Percentiles rank a stretch among this genome's conserved stretches.
Conservation (phyloP, 2,888 invertebrate species). For the Arge pagana region DNA sequence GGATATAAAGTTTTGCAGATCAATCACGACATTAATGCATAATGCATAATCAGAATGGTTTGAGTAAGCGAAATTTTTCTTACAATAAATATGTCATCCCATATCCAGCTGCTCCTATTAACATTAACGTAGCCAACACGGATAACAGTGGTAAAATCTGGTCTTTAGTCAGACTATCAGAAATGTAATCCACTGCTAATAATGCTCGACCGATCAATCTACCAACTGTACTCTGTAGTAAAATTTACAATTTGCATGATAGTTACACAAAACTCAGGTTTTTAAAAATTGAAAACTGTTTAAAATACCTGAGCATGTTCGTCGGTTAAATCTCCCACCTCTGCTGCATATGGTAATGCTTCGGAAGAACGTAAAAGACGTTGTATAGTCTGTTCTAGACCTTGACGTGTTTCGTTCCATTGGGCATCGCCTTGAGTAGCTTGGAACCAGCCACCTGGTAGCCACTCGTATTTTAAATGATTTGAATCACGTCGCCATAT, state of each 20-base stretch:
- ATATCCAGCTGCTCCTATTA: slow-evolving; percentile 80
- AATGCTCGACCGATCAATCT: slow-evolving; percentile 69
- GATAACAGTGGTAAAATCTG: slow-evolving; percentile 81
- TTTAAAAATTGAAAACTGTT: not conserved
- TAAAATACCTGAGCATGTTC: slow-evolving; percentile 62
- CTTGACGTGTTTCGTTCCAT: slow-evolving; percentile 74
- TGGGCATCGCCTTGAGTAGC: slow-evolving; percentile 60
- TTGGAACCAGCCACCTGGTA: slow-evolving; percentile 69
- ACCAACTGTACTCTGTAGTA: slow-evolving; percentile 66
- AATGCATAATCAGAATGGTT: slow-evolving; percentile 9
- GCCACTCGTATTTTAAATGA: slow-evolving; percentile 91
- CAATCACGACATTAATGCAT: too few relatives aligned
- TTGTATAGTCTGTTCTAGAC: slow-evolving; percentile 74
- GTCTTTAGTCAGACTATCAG: slow-evolving; percentile 74
- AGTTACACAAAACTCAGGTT: not conserved
- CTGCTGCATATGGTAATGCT: slow-evolving; percentile 76
- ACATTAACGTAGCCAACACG: slow-evolving; percentile 75
- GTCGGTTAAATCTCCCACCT: slow-evolving; percentile 63
- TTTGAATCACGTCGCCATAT: slow-evolving; percentile 87
- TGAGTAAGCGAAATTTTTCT: slow-evolving; percentile 64
- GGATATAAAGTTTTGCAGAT: too few relatives aligned
- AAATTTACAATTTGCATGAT: not conserved
- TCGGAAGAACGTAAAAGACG: slow-evolving; percentile 74
- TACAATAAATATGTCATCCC: slow-evolving; percentile 83
- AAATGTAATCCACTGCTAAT: slow-evolving; percentile 72